Conservation (phyloP, 2,888 invertebrate species). For the Sericinus montela region DNA sequence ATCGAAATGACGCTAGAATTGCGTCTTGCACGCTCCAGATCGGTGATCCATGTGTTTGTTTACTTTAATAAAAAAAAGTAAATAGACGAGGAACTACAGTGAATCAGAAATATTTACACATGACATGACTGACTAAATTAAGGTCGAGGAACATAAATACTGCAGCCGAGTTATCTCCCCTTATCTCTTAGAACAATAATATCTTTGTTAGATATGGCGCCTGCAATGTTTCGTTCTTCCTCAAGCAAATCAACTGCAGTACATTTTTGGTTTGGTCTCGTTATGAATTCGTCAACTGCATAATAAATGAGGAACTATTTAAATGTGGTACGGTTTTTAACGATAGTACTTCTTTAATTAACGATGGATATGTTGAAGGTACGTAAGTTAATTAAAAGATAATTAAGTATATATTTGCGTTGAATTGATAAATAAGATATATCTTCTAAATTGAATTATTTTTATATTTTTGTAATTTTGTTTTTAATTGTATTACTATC, state of each 20-base stretch:
- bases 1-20: too few species aligned
- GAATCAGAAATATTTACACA: slow-evolving; percentile 1
- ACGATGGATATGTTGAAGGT: slow-evolving; percentile 29
- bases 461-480: too few species aligned
- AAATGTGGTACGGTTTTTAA: slow-evolving; percentile 8
- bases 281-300: slow-evolving; percentile 10
- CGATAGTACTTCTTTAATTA: neutral
- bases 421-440: too few species aligned
- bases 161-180: slow-evolving; percentile 5
- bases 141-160: slow-evolving; percentile 11
- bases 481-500: too few species aligned
- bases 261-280: slow-evolving; percentile 14
- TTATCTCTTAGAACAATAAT: slow-evolving; percentile 32
- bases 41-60: too few species aligned
- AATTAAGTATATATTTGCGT: too few species aligned
- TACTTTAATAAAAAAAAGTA: too few species aligned
- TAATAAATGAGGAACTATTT: neutral
- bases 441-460: too few species aligned
- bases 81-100: neutral
- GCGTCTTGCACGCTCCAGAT: too few species aligned
- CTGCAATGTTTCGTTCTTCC: slow-evolving; percentile 16
- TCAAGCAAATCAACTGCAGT: slow-evolving; percentile 2
- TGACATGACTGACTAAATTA: slow-evolving; percentile 7
- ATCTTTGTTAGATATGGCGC: slow-evolving; percentile 16
- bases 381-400: neutral